Percentiles rank a stretch among this genome's conserved stretches.
Evolutionary conservation across 2,888 invertebrate species (phyloP).

Genomic region (Frankliniella fusca): DNA sequence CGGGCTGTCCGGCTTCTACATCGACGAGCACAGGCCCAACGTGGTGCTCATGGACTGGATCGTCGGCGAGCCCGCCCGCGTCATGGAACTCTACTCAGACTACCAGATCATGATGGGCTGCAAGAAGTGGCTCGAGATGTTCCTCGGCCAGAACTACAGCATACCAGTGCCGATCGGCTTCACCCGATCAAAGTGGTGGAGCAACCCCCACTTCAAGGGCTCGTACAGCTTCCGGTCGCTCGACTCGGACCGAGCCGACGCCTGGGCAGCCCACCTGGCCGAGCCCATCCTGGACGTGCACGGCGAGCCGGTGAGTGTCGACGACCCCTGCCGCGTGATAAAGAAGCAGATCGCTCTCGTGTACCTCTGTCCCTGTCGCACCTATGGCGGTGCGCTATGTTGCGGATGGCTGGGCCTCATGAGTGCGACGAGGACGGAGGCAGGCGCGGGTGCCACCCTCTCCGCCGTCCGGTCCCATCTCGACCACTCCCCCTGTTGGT

Average conservation of each 20-base stretch:
- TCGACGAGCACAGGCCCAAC: slow-evolving; percentile 44
- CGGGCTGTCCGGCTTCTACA: slow-evolving; percentile 47
- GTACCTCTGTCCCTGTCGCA: too few species aligned
- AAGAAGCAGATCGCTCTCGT: too few species aligned
- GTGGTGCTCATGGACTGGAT: slow-evolving; percentile 47
- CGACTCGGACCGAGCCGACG: slow-evolving; percentile 54
- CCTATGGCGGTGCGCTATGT: too few species aligned
- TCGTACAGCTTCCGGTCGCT: slow-evolving; percentile 62
- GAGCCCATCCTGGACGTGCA: slow-evolving; percentile 47
- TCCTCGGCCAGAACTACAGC: slow-evolving; percentile 41
- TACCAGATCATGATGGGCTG: slow-evolving; percentile 44
- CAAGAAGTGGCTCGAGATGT: slow-evolving; percentile 42
- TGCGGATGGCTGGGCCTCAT: too few species aligned
- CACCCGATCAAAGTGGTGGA: slow-evolving; percentile 60
- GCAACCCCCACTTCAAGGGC: slow-evolving; percentile 58
- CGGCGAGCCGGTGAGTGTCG: slow-evolving; percentile 37
- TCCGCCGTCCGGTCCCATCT: too few species aligned
- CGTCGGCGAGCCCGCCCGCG: slow-evolving; percentile 46
- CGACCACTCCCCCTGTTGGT: too few species aligned
- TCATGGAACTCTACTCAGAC: slow-evolving; percentile 46
- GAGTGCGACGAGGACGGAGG: too few species aligned
- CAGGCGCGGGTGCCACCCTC: too few species aligned
- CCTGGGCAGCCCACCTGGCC: slow-evolving; percentile 54
- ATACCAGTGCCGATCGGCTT: slow-evolving; percentile 41
- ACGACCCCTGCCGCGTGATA: too few species aligned